Conservation (phyloP, 2,888 invertebrate species). For the Glaucopsyche alexis region DNA sequence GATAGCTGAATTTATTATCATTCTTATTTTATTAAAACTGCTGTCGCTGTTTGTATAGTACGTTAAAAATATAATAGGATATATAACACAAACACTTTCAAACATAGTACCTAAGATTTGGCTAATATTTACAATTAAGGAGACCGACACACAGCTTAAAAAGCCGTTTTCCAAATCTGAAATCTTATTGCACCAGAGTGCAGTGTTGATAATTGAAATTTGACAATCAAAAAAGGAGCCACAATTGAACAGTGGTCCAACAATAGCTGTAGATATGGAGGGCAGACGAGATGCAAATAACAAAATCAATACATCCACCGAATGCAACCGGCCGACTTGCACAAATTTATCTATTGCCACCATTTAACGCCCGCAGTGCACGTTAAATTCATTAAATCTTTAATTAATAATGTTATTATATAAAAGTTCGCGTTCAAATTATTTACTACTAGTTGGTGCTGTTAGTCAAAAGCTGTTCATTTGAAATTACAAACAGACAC, state of each 20-base stretch:
- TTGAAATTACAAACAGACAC: too few species aligned
- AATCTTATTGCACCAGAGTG: constrained; percentile 28
- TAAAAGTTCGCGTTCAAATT: not conserved
- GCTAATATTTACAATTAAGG: not conserved
- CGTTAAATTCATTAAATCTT: not conserved
- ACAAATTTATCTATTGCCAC: constrained; percentile 63
- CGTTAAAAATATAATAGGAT: not conserved
- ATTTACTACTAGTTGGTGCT: too few species aligned
- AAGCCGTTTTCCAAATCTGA: not conserved
- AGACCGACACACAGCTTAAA: not conserved
- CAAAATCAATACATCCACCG: constrained; percentile 73
- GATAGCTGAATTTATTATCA: not conserved
- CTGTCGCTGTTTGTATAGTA: not conserved
- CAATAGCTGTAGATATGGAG: constrained; percentile 70
- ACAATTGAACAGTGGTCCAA: constrained; percentile 62
- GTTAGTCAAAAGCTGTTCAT: too few species aligned
- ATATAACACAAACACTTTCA: not conserved
- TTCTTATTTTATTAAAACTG: too few species aligned
- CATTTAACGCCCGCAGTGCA: constrained; percentile 43
- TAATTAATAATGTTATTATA: not conserved
- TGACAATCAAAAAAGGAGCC: constrained; percentile 43
- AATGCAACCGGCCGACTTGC: constrained; percentile 64
- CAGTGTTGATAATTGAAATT: not conserved
- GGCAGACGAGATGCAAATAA: constrained; percentile 78
- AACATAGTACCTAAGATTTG: not conserved